Evolutionary conservation across 2,113 vertebrate genomes (phyloP), one percentile per base, ranked within the genome.

Genomic region (Circaetus gallicus): DNA sequence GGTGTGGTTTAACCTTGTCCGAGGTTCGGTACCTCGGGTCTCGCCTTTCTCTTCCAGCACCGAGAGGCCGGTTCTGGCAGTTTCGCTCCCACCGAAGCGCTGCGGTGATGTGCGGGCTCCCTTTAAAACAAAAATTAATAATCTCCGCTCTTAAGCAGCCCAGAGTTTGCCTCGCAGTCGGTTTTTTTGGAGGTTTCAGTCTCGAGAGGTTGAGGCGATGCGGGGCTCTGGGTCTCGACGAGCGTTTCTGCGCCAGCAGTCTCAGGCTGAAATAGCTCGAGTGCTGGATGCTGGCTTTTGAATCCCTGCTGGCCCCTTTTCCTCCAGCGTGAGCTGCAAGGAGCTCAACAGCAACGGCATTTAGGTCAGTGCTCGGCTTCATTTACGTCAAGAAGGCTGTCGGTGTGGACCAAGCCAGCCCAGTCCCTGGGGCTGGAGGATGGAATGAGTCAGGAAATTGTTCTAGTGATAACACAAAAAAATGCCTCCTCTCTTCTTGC

Each of bases 291-390:
- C 25, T 53, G 21, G 53, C 40, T 2, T 53, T 56, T 29, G 56
- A 67, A 47, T 63, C 81, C 74, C 0, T 8, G 2, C 18, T 16
- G 94, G 45, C 74, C 82, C 29, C 29, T 38, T 62, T 82, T 69
- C 65, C 61, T 74, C 2, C 13, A 18, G 71, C 10, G 3, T 32
- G 69, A 71, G 90, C 87, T 13, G 70, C 52, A 20, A 63, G 90
- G 90, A 82, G 82, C 85, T 72, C 74, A 7, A 7, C 61, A 63
- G 87, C 72, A 34, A 5, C 42, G 40, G 88, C 95, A 56, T 91
- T 73, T 93, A 89, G 95, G 95, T 97, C 90, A 93, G 10, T 69
- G 92, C 83, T 89, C 53, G 47, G 80, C 83, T 66, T 89, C 40
- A 31, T 40, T 52, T 77, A n/a, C 40, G 20, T 83, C 67, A 95